phyloP scores from a whole-genome alignment of 2,888 invertebrate genomes.

The Tenthredo livida region DNA sequence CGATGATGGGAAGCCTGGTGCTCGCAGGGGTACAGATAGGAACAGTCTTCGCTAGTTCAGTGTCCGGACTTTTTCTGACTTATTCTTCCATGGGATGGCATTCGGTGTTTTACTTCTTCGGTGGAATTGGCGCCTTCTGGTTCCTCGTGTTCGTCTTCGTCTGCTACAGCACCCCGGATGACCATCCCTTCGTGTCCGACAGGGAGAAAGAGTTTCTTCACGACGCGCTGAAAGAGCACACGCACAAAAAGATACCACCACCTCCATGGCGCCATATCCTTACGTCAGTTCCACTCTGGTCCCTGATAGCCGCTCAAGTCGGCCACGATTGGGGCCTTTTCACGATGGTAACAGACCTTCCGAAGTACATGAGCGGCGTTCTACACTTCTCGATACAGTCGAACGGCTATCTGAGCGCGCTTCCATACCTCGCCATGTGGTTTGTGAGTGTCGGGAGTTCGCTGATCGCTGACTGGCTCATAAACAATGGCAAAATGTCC shows the following conservation, averaged over 20 bases:
- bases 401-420: slow-evolving; percentile 77
- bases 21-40: slow-evolving; percentile 82
- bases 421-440: slow-evolving; percentile 79
- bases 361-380: slow-evolving; percentile 77
- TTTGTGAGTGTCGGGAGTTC: slow-evolving; percentile 74
- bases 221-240: slow-evolving; percentile 63
- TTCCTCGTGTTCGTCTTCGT: slow-evolving; percentile 80
- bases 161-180: slow-evolving; percentile 79
- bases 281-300: slow-evolving; percentile 85
- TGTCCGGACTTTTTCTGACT: slow-evolving; percentile 64
- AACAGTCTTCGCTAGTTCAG: slow-evolving; percentile 63
- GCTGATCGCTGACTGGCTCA: slow-evolving; percentile 76
- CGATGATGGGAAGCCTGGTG: slow-evolving; percentile 81
- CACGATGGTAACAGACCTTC: slow-evolving; percentile 76
- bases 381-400: slow-evolving; percentile 76
- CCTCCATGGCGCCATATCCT: slow-evolving; percentile 73
- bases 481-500: slow-evolving; percentile 70
- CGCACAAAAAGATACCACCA: slow-evolving; percentile 69
- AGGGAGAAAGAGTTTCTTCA: slow-evolving; percentile 79
- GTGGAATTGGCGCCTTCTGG: slow-evolving; percentile 80
- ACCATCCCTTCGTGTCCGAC: slow-evolving; percentile 80
- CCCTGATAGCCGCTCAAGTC: slow-evolving; percentile 83
- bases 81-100: slow-evolving; percentile 80
- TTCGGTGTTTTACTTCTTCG: slow-evolving; percentile 81
- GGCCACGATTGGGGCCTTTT: slow-evolving; percentile 77